phyloP scores from a whole-genome alignment of 2,797 vertebrate genomes.

The Lepidocolaptes lacrymiger region DNA sequence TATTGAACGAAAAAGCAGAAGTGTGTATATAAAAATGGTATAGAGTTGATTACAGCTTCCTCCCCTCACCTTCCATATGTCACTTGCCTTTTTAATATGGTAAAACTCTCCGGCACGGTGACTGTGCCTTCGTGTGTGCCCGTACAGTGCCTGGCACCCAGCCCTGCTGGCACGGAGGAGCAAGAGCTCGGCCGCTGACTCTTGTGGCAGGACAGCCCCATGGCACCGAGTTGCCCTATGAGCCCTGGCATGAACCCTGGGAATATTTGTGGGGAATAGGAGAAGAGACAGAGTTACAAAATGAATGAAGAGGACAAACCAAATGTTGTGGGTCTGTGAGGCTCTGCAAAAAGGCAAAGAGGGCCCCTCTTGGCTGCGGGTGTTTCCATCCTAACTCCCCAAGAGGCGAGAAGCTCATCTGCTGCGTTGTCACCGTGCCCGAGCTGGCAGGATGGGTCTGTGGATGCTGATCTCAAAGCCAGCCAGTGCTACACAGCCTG shows the following conservation, averaged over 20 bases:
- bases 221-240: accelerated
- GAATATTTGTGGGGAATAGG: not conserved
- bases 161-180: not conserved
- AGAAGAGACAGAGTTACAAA: not conserved
- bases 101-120: conserved; percentile 24
- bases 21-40: conserved; percentile 71
- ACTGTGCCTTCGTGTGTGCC: not conserved
- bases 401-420: not conserved
- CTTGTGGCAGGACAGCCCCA: not conserved
- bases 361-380: not conserved
- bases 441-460: not conserved
- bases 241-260: not conserved
- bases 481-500: accelerated
- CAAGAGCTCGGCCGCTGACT: not conserved
- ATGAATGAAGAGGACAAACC: not conserved
- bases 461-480: not conserved
- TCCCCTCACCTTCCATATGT: conserved; percentile 69
- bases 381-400: not conserved
- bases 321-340: accelerated
- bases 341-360: not conserved
- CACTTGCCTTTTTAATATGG: conserved; percentile 67
- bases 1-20: conserved; percentile 69
- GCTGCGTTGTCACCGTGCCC: not conserved
- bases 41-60: conserved; percentile 65
- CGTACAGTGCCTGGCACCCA: not conserved